phyloP scores from a whole-genome alignment of 2,113 vertebrate genomes.

The Meriones unguiculatus region DNA sequence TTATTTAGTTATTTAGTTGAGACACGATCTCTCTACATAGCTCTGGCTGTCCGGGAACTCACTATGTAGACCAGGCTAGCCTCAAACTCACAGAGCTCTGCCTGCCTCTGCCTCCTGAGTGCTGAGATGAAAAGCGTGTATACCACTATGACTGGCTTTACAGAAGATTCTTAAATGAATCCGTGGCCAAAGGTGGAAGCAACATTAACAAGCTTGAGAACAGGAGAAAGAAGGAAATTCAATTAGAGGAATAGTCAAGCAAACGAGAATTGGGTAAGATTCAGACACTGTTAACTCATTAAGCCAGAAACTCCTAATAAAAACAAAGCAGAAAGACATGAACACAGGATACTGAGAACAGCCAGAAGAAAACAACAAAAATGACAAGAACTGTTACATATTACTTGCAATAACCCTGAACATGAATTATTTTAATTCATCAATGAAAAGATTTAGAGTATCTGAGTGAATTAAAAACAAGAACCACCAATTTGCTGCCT shows the following conservation, averaged over 20 bases:
- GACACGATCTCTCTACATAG: no score
- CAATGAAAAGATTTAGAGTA: neutral
- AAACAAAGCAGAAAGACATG: neutral
- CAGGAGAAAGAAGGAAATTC: neutral
- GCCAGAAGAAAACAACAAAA: neutral
- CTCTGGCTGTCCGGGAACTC: no score
- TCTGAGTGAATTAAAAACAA: neutral
- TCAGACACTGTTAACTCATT: neutral
- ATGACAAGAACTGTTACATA: neutral
- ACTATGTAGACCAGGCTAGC: no score
- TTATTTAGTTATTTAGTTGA: no score
- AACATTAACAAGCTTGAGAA: neutral
- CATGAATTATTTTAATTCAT: neutral
- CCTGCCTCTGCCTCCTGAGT: no score
- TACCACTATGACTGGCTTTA: neutral
- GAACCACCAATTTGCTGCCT: neutral
- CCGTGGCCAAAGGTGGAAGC: neutral
- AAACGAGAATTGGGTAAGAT: neutral
- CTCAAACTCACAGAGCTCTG: no score
- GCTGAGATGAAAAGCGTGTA: no score
- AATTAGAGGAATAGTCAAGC: neutral
- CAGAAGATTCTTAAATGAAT: neutral
- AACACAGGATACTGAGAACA: neutral
- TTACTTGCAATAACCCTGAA: neutral
- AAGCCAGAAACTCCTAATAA: neutral